These are phyloP conservation scores for Momotus momota DNA, from an alignment of 2,797 vertebrate species.

Conservation along the genomic window DNA sequence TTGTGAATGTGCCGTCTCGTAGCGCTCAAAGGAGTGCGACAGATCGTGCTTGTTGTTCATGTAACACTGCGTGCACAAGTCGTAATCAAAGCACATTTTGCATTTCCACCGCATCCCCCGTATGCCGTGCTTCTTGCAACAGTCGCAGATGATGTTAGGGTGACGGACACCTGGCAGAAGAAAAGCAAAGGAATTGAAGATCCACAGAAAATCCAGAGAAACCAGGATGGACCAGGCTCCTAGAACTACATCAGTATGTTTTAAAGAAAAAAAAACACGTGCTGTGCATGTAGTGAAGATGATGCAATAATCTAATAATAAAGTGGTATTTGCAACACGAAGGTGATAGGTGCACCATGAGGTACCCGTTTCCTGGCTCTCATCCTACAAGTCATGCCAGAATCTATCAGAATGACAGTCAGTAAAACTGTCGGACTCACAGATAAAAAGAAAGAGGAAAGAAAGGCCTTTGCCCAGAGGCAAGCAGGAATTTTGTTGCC, in stretches of 20 bases:
- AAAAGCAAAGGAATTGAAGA: not conserved
- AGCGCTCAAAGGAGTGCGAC: slow-evolving; percentile 92
- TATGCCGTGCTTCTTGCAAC: slow-evolving; percentile 97
- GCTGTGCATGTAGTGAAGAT: accelerated
- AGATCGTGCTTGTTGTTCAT: slow-evolving; percentile 97
- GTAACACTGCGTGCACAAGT: slow-evolving; percentile 98
- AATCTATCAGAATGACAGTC: not conserved
- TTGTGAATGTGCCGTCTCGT: slow-evolving; percentile 94
- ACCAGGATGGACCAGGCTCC: not conserved
- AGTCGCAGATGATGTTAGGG: slow-evolving; percentile 98
- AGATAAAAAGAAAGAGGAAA: not conserved
- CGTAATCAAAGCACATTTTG: slow-evolving; percentile 96
- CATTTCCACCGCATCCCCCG: slow-evolving; percentile 99
- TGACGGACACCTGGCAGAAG: slow-evolving; percentile 89
- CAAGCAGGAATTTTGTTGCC: not conserved
- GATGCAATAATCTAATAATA: not conserved
- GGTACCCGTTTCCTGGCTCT: not conserved
- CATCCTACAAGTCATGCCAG: not conserved
- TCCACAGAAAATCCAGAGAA: not conserved
- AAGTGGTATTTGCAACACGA: no score
- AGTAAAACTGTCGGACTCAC: not conserved
- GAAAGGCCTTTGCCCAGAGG: not conserved
- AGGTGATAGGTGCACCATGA: not conserved
- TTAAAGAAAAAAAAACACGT: not conserved
- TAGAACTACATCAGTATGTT: not conserved